Conservation (phyloP, 1,140 invertebrate genomes). For the Lepidurus apus region DNA sequence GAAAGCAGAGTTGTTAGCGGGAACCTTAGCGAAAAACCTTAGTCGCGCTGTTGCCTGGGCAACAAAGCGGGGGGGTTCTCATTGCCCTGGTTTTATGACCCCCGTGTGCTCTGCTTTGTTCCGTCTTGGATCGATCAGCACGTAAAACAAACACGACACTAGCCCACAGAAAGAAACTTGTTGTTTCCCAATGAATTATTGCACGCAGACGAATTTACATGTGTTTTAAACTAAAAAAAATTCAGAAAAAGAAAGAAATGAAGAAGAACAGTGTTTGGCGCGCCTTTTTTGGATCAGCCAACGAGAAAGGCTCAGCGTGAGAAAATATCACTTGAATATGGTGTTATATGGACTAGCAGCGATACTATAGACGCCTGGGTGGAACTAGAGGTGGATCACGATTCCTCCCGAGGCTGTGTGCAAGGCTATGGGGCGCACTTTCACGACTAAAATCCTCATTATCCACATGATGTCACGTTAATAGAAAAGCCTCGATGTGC, state of each 20-base stretch:
- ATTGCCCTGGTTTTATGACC: constrained; percentile 13
- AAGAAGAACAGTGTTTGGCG: background rate
- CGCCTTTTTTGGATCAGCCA: background rate
- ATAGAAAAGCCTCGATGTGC: no score
- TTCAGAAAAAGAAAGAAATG: background rate
- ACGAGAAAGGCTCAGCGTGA: background rate
- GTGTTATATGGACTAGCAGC: background rate
- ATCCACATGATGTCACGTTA: background rate
- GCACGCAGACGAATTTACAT: background rate
- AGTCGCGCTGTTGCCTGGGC: background rate
- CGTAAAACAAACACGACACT: background rate
- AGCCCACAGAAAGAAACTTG: background rate
- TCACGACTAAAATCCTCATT: background rate
- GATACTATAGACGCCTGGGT: background rate
- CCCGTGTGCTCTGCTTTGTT: constrained; percentile 11
- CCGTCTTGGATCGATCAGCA: constrained; percentile 8
- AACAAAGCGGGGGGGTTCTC: background rate
- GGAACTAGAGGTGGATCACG: background rate
- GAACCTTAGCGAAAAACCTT: background rate
- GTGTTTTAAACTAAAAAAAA: background rate
- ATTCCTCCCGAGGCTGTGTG: background rate
- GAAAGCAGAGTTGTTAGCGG: background rate
- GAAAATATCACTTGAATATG: background rate
- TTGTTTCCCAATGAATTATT: background rate
- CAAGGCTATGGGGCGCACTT: background rate